Base-by-base conservation (phyloP, 1,140 invertebrate species). In the Aphelinus atriplicis region DNA sequence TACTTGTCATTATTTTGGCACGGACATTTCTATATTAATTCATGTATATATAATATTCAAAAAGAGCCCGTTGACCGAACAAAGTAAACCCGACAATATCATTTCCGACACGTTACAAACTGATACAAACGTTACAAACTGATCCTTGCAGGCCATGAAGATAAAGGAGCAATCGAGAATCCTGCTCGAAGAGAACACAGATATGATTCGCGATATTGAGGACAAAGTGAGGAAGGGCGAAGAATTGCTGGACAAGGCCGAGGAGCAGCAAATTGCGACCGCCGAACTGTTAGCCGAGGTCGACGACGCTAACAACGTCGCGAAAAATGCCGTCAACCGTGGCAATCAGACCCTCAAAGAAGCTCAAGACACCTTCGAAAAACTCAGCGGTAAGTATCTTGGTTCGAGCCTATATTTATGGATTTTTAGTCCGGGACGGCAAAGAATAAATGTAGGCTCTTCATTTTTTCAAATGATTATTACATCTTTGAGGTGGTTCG, bases 311-410 rank as follows among this genome's bases (percentile, higher is more conserved):
- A 90, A 93, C 53, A 91, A 90, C 1, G 92, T 91, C 81, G 96
- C 96, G 0, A 91, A 92, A 71, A 91, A 94, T 71, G 96, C 97
- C 45, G 93, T 97, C 0, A 89, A 92, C 76, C 89, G 93, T 62
- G 96, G 95, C 9, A 95, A 97, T 79, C 92, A 93, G 78, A 97
- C 95, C 0, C 88, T 98, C 0, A 91, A 93, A 79, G 94, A 97
- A 83, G 97, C 97, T 1, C 92, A 95, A 79, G 91, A 94, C 64
- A 98, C 96, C 3, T 92, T 95, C 66, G 90, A 94, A 73, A 96
- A 94, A 61, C 86, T 98, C 1, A 91, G 93, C 88, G 92, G 95
- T 96, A 88, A 86, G 76, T 43, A 60, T 26, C 26, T 26, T 26
- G 26, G 26, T 26, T 26, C 26, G 26, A 26, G 26, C 26, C 26